Conservation (phyloP, 2,113 vertebrate genomes). For the Istiophorus platypterus region DNA sequence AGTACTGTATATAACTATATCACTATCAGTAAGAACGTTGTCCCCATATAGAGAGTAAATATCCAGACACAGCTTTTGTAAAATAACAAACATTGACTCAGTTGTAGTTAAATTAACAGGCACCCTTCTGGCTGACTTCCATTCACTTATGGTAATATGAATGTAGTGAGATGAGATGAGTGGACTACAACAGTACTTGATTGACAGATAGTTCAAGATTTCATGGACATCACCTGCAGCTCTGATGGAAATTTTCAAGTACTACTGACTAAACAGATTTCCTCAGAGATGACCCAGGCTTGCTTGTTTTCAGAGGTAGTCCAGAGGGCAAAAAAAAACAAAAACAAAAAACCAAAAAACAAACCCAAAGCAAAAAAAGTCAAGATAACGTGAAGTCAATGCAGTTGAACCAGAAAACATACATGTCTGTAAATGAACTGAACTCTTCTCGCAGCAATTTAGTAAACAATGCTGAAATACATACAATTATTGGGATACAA, state of each 20-base stretch:
- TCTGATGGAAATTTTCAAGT: constrained; percentile 39
- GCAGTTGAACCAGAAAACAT: constrained; percentile 57
- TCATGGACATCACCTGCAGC: constrained; percentile 51
- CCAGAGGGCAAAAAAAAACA: constrained; percentile 58
- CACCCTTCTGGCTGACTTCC: constrained; percentile 68
- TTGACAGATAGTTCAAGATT: constrained; percentile 70
- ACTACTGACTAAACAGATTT: constrained; percentile 23
- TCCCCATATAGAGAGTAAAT: constrained; percentile 74
- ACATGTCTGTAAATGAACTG: constrained; percentile 45
- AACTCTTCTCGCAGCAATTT: constrained; percentile 60
- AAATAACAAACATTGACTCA: constrained; percentile 66
- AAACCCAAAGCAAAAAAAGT: no score
- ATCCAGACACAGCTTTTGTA: constrained; percentile 69
- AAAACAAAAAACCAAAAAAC: not conserved
- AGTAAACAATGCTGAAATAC: constrained; percentile 74
- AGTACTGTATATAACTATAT: constrained; percentile 77
- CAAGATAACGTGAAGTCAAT: constrained; percentile 69
- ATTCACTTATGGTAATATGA: constrained; percentile 61
- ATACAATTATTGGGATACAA: constrained; percentile 55
- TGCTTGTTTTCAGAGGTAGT: constrained; percentile 75
- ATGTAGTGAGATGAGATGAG: constrained; percentile 73
- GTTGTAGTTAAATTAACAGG: constrained; percentile 63
- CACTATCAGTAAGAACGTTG: constrained; percentile 70
- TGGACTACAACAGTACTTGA: constrained; percentile 74
- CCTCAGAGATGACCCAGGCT: constrained; percentile 55